Evolutionary conservation across 2,888 invertebrate genomes (phyloP), one percentile per base, ranked within the genome.

Genomic region (Bombylius discolor): DNA sequence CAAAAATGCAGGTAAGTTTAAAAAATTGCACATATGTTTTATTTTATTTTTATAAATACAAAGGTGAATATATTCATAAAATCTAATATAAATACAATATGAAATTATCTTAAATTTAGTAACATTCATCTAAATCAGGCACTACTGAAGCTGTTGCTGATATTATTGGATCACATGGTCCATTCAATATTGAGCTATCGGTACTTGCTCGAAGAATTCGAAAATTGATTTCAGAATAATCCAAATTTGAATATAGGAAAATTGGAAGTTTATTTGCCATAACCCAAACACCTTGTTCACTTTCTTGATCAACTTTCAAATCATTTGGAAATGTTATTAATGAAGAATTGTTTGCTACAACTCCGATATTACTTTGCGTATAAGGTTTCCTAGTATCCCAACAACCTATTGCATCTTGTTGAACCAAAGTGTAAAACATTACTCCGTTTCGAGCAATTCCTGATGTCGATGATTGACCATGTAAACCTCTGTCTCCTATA

Each of bases 261-360:
- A 83, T 79, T 1, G 89, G 89, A 58, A 90, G 69, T 33, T 79
- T 78, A 69, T 90, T 89, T 4, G 86, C 82, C 62, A 90, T 77
- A 5, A 89, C 78, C 89, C 89, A 90, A 9, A 89, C 76, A 55
- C 78, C 83, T 65, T 88, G 84, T 14, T 61, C 55, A 3, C 51
- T 23, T 46, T 84, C 85, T 57, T 82, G 79, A 65, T 90, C 89
- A 11, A 89, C 77, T 70, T 85, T 85, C 48, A 90, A 70, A 66
- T 90, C 90, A 65, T 90, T 90, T 0, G 90, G 89, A 67, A 89
- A 90, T 14, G 87, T 76, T 59, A 90, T 73, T 0, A 84, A 81
- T 11, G 79, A 78, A 4, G 77, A 52, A 69, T 82, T 81, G 45
- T 74, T 70, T 0, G 83, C 85, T 1, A 87, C 77, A 4, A 84